These are phyloP conservation scores for Pelusios castaneus DNA, from an alignment of 2,113 vertebrate species.

Conservation along the genomic window DNA sequence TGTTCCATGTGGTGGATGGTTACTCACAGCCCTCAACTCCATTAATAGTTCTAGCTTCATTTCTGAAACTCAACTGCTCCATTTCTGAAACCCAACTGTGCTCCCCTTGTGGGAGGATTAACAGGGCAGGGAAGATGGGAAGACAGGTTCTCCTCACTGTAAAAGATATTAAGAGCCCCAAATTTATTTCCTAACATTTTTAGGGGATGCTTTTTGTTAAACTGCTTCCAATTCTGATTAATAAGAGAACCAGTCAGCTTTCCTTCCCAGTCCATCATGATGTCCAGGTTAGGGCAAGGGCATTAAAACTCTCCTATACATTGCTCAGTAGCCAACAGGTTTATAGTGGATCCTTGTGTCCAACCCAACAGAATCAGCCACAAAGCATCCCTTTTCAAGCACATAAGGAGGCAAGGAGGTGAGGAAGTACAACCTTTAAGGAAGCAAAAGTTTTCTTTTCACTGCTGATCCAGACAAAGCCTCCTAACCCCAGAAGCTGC, in stretches of 20 bases:
- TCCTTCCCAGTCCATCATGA: neutral
- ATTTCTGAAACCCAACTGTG: neutral
- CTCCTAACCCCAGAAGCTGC: neutral
- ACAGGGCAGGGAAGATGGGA: neutral
- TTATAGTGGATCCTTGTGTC: neutral
- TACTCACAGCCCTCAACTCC: neutral
- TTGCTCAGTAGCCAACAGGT: neutral
- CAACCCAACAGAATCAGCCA: accelerated
- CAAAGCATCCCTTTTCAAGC: neutral
- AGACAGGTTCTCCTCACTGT: neutral
- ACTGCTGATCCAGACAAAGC: neutral
- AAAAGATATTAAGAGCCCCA: neutral
- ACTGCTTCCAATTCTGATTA: neutral
- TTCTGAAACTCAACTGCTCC: neutral
- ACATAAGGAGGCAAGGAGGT: neutral
- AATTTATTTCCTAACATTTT: neutral
- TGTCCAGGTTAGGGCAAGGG: neutral
- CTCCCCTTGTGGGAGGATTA: neutral
- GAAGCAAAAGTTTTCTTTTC: neutral
- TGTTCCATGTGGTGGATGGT: neutral
- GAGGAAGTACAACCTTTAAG: neutral
- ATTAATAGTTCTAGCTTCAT: neutral
- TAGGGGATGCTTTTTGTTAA: neutral
- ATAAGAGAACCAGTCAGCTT: neutral
- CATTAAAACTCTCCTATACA: neutral